Conservation (phyloP, 37 sponge, comb jelly and placozoan genomes). For the Aplysina aerophoba region DNA sequence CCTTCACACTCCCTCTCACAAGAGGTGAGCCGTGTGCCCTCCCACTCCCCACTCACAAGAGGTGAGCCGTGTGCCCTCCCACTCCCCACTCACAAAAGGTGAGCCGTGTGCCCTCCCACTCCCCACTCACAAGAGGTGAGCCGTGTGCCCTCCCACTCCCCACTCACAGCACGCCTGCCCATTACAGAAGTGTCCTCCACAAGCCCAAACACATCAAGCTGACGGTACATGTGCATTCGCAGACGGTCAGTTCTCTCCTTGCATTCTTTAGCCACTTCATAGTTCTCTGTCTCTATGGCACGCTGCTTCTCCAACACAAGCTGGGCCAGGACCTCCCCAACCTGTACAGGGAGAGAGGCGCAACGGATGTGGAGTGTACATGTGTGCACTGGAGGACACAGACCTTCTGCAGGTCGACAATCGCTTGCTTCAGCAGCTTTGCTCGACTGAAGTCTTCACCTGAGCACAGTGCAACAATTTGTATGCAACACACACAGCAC, state of each 20-base stretch:
- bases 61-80: too few species aligned
- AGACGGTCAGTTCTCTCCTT: constrained; percentile 59
- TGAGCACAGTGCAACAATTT: not conserved
- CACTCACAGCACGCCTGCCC: not conserved
- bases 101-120: too few species aligned
- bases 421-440: constrained; percentile 27
- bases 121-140: too few species aligned
- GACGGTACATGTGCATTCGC: constrained; percentile 36
- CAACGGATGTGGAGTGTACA: not conserved
- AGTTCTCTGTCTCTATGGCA: constrained; percentile 88
- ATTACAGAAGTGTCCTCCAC: constrained; percentile 7
- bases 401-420: constrained; percentile 31
- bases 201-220: constrained; percentile 34
- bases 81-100: too few species aligned
- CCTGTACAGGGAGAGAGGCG: constrained; percentile 17
- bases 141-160: not conserved
- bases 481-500: not conserved
- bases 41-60: too few species aligned
- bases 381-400: not conserved
- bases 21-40: too few species aligned
- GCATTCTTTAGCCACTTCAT: constrained; percentile 73
- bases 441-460: constrained; percentile 14
- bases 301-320: constrained; percentile 80
- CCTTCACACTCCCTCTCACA: too few species aligned
- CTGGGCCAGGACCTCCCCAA: constrained; percentile 76